These are phyloP conservation scores for Coregonus suidteri DNA, from an alignment of 2,797 vertebrate genomes.

Conservation along the genomic window DNA sequence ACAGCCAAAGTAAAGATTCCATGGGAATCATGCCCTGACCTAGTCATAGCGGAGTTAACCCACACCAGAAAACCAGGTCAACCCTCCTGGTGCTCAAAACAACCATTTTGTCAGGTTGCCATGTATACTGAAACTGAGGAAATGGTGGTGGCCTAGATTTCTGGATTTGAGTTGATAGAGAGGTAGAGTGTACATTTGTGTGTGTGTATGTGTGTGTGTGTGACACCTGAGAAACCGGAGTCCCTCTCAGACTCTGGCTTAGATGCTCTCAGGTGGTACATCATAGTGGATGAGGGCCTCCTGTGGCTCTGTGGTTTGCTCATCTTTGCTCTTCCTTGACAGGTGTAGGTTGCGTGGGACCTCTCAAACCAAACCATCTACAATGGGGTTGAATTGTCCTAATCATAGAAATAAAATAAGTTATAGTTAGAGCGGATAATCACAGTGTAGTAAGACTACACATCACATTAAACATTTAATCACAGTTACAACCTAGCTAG, in stretches of 20 bases:
- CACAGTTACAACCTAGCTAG: constrained; percentile 56
- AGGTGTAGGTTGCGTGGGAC: constrained; percentile 41
- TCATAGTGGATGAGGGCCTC: constrained; percentile 51
- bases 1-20: not conserved
- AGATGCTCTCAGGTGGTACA: constrained; percentile 48
- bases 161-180: not conserved
- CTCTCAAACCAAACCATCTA: not conserved
- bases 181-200: not conserved
- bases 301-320: constrained; percentile 50
- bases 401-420: not conserved
- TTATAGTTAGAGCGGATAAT: not conserved
- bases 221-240: constrained; percentile 87
- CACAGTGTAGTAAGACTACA: not conserved
- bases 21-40: not conserved
- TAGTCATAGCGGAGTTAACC: not conserved
- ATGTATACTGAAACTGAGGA: not conserved
- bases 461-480: constrained; percentile 33
- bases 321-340: constrained; percentile 49
- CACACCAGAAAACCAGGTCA: not conserved
- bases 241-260: constrained; percentile 83
- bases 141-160: not conserved
- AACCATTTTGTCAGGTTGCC: not conserved
- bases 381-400: not conserved
- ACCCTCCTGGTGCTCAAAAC: not conserved
- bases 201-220: not conserved